Evolutionary conservation across 1,140 invertebrate genomes (phyloP).

Genomic region (Linepithema humile): DNA sequence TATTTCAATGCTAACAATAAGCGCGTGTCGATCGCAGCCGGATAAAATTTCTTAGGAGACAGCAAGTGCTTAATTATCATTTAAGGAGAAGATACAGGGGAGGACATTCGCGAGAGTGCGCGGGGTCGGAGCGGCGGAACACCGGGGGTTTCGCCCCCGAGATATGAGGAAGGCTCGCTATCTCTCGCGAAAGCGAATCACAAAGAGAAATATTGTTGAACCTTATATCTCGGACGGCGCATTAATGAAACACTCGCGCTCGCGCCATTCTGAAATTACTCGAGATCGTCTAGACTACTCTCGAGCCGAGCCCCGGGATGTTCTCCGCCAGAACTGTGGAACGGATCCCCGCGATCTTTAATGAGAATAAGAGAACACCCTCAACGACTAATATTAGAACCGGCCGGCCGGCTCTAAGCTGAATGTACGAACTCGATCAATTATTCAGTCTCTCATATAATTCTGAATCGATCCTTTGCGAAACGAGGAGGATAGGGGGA

Average conservation of each 20-base stretch:
- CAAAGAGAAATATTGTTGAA: slow-evolving; percentile 59
- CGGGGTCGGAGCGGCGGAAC: background rate
- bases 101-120: slow-evolving; percentile 1
- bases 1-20: no score
- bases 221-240: slow-evolving; percentile 57
- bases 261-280: slow-evolving; percentile 58
- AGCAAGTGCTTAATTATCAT: slow-evolving; percentile 45
- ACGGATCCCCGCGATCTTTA: slow-evolving; percentile 48
- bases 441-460: slow-evolving; percentile 57
- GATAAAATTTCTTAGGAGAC: slow-evolving; percentile 40
- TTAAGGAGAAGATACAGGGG: slow-evolving; percentile 29
- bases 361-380: slow-evolving; percentile 52
- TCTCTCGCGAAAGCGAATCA: slow-evolving; percentile 56
- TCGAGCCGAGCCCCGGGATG: background rate
- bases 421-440: slow-evolving; percentile 55
- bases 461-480: slow-evolving; percentile 42
- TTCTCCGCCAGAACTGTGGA: background rate
- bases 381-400: slow-evolving; percentile 55
- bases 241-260: slow-evolving; percentile 58
- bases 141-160: slow-evolving; percentile 26
- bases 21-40: slow-evolving; percentile 22
- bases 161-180: slow-evolving; percentile 27
- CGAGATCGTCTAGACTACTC: slow-evolving; percentile 53
- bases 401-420: slow-evolving; percentile 42
- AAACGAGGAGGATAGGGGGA: background rate